Conservation (phyloP, 2,888 invertebrate species). For the Sminthurides aquaticus region DNA sequence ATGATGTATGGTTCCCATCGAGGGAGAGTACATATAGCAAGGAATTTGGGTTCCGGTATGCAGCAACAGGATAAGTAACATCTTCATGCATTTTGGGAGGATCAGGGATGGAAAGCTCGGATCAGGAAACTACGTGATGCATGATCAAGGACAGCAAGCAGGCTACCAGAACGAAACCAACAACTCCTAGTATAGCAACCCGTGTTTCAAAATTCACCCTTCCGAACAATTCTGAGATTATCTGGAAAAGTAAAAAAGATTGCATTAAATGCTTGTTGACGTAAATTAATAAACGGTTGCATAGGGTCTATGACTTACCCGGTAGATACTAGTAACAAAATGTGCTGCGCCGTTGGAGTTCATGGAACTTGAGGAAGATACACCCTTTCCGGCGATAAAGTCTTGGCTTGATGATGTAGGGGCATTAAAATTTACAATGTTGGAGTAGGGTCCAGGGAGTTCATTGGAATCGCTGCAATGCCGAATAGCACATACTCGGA, state of each 20-base stretch:
- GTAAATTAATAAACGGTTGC: too few species aligned
- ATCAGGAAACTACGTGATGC: slow-evolving; percentile 42
- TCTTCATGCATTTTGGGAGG: slow-evolving; percentile 1
- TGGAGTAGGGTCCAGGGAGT: slow-evolving; percentile 65
- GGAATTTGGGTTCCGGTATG: too few species aligned
- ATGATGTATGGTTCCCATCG: too few species aligned
- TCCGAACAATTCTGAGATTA: slow-evolving; percentile 36
- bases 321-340: too few species aligned
- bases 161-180: slow-evolving; percentile 42
- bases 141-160: slow-evolving; percentile 42
- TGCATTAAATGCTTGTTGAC: too few species aligned
- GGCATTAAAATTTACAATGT: slow-evolving; percentile 53
- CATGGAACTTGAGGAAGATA: too few species aligned
- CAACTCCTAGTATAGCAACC: slow-evolving; percentile 42
- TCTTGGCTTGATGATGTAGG: too few species aligned
- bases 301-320: too few species aligned
- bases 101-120: slow-evolving; percentile 7
- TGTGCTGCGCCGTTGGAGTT: too few species aligned
- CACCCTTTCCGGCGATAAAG: too few species aligned
- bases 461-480: slow-evolving; percentile 53
- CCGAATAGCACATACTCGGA: slow-evolving; percentile 71
- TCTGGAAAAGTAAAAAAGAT: too few species aligned
- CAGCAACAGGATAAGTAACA: neutral
- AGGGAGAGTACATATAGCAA: too few species aligned
- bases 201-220: slow-evolving; percentile 42